These are phyloP conservation scores for Drosophila neocordata DNA, from an alignment of 1,140 invertebrate species.

Conservation along the genomic window DNA sequence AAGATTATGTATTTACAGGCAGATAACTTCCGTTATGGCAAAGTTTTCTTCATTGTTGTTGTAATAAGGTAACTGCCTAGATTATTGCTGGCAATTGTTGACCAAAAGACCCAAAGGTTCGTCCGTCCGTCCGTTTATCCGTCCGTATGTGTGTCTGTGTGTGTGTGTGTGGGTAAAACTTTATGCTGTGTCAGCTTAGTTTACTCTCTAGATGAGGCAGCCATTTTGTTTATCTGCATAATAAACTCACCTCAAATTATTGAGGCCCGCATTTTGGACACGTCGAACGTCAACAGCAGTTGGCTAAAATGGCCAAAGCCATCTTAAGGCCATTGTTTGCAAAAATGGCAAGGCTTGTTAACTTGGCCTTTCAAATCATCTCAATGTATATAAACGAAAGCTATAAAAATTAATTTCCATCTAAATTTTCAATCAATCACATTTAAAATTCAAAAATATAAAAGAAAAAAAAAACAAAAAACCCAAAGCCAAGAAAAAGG, in stretches of 20 bases:
- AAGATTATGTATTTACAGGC: slow-evolving; percentile 79
- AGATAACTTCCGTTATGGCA: slow-evolving; percentile 76
- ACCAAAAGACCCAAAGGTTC: slow-evolving; percentile 48
- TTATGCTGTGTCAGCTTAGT: slow-evolving; percentile 64
- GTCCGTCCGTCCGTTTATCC: too few relatives aligned
- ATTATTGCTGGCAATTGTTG: slow-evolving; percentile 77
- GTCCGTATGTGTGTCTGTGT: slow-evolving; percentile 7
- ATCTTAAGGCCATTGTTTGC: slow-evolving; percentile 7
- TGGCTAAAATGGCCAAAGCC: slow-evolving; percentile 26
- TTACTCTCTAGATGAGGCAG: slow-evolving; percentile 44
- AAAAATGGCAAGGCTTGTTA: background rate
- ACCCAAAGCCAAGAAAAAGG: too few relatives aligned
- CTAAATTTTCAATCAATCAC: background rate
- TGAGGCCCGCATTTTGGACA: slow-evolving; percentile 75
- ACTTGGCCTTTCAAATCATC: background rate
- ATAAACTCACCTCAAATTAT: slow-evolving; percentile 78
- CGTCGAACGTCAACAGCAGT: slow-evolving; percentile 53
- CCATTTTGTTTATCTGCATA: slow-evolving; percentile 80
- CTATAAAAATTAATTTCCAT: background rate
- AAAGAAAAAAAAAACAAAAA: too few relatives aligned
- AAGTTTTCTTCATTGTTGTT: slow-evolving; percentile 61
- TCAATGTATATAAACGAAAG: background rate
- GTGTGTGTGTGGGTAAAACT: slow-evolving; percentile 49
- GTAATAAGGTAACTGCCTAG: slow-evolving; percentile 77
- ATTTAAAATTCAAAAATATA: background rate